Percentiles rank a stretch among this genome's conserved stretches.
These are phyloP conservation scores for Ophion ventricosus DNA, from an alignment of 2,888 invertebrate genomes.

Conservation along the genomic window DNA sequence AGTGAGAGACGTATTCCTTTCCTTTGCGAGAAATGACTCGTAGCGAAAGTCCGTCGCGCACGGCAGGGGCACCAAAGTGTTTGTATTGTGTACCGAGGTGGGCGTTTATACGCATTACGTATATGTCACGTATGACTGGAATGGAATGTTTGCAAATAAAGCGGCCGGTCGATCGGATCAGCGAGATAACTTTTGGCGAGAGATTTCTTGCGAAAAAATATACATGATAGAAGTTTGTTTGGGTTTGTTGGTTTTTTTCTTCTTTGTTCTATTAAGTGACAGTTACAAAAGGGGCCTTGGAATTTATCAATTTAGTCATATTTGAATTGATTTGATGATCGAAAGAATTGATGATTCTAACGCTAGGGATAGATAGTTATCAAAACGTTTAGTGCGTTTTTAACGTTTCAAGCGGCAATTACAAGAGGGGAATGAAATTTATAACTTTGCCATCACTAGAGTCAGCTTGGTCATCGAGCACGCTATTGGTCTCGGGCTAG, in stretches of 20 bases:
- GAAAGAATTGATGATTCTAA: too few relatives aligned
- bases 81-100: background rate
- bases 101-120: background rate
- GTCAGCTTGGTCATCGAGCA: too few relatives aligned
- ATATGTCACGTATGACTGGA: background rate
- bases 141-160: background rate
- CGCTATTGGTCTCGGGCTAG: too few relatives aligned
- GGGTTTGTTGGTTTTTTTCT: background rate
- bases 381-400: too few relatives aligned
- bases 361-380: too few relatives aligned
- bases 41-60: conserved; percentile 26
- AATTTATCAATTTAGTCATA: too few relatives aligned
- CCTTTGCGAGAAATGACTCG: conserved; percentile 18
- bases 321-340: too few relatives aligned
- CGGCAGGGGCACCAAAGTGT: background rate
- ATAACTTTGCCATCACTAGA: too few relatives aligned
- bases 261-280: background rate
- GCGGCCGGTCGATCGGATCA: background rate
- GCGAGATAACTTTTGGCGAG: background rate
- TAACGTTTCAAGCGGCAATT: too few relatives aligned
- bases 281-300: too few relatives aligned
- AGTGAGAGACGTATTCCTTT: conserved; percentile 10
- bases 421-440: too few relatives aligned
- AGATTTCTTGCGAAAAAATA: background rate
- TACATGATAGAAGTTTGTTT: background rate